phyloP scores from a whole-genome alignment of 2,113 vertebrate species.

The Puntigrus tetrazona region DNA sequence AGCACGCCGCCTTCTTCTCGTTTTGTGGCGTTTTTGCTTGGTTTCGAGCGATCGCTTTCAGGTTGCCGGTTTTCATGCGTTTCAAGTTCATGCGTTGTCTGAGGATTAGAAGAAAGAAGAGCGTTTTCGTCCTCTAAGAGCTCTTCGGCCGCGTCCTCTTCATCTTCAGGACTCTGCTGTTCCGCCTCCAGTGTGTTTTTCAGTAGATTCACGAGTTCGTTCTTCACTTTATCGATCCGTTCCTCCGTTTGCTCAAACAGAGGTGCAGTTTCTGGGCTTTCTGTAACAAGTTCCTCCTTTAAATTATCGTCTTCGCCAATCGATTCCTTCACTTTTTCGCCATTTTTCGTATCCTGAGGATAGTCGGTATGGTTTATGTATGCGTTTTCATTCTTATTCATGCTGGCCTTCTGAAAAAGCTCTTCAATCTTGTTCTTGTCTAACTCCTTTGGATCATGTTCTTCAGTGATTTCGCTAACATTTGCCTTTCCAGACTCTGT shows the following conservation, averaged over 20 bases:
- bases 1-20: not conserved
- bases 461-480: not conserved
- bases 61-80: slow-evolving; percentile 7
- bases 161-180: slow-evolving; percentile 1
- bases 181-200: slow-evolving; percentile 56
- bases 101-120: slow-evolving; percentile 48
- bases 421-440: slow-evolving; percentile 30
- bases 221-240: slow-evolving; percentile 40
- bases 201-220: slow-evolving; percentile 5
- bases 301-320: not conserved
- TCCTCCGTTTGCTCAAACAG: not conserved
- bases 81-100: not conserved
- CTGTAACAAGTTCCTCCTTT: not conserved
- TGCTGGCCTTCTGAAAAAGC: not conserved
- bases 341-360: not conserved
- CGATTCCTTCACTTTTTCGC: not conserved
- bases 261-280: not conserved
- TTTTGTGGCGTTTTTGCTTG: slow-evolving; percentile 6
- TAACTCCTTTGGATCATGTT: slow-evolving; percentile 10
- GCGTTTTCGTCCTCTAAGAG: slow-evolving; percentile 94
- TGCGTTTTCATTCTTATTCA: not conserved
- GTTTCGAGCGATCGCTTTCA: not conserved
- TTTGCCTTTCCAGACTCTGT: not conserved
- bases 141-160: slow-evolving; percentile 45
- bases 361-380: not conserved